Evolutionary conservation across 2,888 invertebrate species (phyloP).

Genomic region (Lasioglossum oenotherae): DNA sequence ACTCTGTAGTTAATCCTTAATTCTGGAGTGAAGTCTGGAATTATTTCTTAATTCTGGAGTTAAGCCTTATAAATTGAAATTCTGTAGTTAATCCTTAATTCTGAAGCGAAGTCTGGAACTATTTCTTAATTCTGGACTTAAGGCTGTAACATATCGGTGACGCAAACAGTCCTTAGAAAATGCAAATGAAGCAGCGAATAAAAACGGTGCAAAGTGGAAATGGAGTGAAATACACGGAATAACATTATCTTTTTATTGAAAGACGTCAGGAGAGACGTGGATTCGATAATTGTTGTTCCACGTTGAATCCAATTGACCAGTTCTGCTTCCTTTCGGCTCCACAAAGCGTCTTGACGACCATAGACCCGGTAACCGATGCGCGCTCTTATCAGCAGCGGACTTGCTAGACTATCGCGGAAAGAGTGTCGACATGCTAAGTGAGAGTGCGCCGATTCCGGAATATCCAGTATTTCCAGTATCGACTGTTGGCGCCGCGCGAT

Average conservation of each 20-base stretch:
- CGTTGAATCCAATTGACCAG: background rate
- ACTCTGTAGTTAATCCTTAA: too few species aligned
- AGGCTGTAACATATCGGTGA: background rate
- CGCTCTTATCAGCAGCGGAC: slow-evolving; percentile 48
- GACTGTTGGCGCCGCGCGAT: slow-evolving; percentile 57
- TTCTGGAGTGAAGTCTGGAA: too few species aligned
- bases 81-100: too few species aligned
- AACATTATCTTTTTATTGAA: background rate
- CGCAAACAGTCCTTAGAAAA: background rate
- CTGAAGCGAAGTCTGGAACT: too few species aligned
- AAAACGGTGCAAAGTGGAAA: background rate
- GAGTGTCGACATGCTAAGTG: slow-evolving; percentile 56
- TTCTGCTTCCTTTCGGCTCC: background rate
- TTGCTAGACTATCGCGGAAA: slow-evolving; percentile 44
- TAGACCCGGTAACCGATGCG: slow-evolving; percentile 30
- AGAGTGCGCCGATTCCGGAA: slow-evolving; percentile 68
- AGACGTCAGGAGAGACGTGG: background rate
- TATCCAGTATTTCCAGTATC: slow-evolving; percentile 72
- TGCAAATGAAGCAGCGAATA: background rate
- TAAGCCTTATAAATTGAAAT: background rate
- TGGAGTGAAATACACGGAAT: background rate
- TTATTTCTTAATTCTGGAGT: too few species aligned
- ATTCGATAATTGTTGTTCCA: background rate
- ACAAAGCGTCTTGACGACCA: slow-evolving; percentile 8
- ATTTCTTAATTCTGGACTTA: too few species aligned